Evolutionary conservation across 2,888 invertebrate genomes (phyloP).

Genomic region (Amitus sp.): DNA sequence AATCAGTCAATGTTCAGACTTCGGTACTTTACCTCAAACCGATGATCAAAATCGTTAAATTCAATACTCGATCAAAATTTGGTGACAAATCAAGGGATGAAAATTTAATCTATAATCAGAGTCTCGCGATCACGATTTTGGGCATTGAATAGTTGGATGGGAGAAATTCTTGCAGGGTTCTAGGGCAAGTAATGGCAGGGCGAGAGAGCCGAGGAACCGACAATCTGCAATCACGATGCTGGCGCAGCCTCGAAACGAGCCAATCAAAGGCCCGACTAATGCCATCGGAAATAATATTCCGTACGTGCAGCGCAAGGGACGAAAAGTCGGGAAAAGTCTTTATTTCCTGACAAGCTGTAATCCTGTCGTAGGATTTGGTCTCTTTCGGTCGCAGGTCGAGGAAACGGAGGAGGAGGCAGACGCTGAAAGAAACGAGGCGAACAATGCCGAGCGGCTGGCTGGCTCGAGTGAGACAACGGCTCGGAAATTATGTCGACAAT

Average conservation of each 20-base stretch:
- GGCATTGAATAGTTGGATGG: no score
- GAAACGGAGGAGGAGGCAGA: conserved; percentile 36
- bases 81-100: no score
- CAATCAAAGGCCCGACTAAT: conserved; percentile 4
- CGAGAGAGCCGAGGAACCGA: conserved; percentile 1
- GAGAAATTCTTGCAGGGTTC: no score
- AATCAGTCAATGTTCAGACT: no score
- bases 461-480: conserved; percentile 59
- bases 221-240: conserved; percentile 4
- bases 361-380: conserved; percentile 2
- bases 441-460: conserved; percentile 47
- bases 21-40: no score
- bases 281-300: conserved; percentile 6
- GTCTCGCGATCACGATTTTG: no score
- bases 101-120: no score
- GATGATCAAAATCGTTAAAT: no score
- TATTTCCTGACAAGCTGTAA: not conserved
- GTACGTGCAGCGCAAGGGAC: not conserved
- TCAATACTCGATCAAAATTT: no score
- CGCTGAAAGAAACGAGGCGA: conserved; percentile 46
- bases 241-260: not conserved
- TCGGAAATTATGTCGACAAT: conserved; percentile 64
- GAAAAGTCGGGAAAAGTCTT: not conserved
- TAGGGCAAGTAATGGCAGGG: no score
- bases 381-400: conserved; percentile 12